These are phyloP conservation scores for Euschistus heros DNA, from an alignment of 1,140 invertebrate genomes.

Conservation along the genomic window DNA sequence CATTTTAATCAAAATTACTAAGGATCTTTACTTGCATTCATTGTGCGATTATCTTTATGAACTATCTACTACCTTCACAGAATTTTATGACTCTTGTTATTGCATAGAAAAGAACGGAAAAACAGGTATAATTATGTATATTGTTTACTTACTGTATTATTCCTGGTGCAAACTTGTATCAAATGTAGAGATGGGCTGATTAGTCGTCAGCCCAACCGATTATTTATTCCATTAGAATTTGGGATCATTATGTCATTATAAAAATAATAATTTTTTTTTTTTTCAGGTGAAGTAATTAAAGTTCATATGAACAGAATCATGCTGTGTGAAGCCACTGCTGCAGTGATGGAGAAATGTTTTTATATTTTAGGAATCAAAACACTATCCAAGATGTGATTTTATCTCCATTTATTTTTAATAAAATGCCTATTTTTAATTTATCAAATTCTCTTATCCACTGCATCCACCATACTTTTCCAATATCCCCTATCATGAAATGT, in stretches of 20 bases:
- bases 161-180: slow-evolving; percentile 33
- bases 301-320: slow-evolving; percentile 80
- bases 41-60: slow-evolving; percentile 96
- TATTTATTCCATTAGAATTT: too few species aligned
- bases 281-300: slow-evolving; percentile 54
- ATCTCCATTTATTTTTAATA: not conserved
- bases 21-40: slow-evolving; percentile 76
- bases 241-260: too few species aligned
- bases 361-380: slow-evolving; percentile 85
- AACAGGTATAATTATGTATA: not conserved
- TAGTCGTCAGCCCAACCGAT: too few species aligned
- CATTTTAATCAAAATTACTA: slow-evolving; percentile 67
- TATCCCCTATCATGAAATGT: too few species aligned
- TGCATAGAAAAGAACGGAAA: slow-evolving; percentile 83
- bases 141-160: not conserved
- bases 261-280: slow-evolving; percentile 10
- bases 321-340: slow-evolving; percentile 85
- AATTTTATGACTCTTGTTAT: slow-evolving; percentile 97
- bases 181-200: too few species aligned
- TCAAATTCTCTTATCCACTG: too few species aligned
- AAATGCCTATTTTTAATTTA: too few species aligned
- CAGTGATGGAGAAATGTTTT: slow-evolving; percentile 77
- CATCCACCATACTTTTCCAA: too few species aligned
- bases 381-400: slow-evolving; percentile 75
- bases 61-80: slow-evolving; percentile 80